phyloP scores from a whole-genome alignment of 2,888 invertebrate species.

The Leptinotarsa juncta region DNA sequence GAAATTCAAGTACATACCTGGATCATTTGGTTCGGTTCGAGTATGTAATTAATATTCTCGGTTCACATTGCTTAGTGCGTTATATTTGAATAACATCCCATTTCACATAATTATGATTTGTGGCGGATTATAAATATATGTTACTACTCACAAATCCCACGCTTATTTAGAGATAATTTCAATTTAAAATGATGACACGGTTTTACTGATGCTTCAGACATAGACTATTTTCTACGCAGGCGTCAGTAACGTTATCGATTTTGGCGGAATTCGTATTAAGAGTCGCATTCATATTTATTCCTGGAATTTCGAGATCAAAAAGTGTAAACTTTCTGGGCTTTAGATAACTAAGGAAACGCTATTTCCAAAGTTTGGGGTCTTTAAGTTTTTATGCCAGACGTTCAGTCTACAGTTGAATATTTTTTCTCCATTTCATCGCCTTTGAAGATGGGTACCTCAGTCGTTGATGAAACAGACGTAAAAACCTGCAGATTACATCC shows the following conservation, averaged over 20 bases:
- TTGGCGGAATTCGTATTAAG: background rate
- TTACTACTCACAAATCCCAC: background rate
- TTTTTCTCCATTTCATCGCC: no score
- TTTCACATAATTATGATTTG: background rate
- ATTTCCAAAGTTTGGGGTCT: no score
- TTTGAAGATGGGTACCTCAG: no score
- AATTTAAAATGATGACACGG: background rate
- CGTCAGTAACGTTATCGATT: background rate
- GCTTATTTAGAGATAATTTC: background rate
- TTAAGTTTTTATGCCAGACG: no score
- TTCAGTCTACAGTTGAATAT: no score
- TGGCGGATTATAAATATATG: background rate
- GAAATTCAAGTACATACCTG: constrained; percentile 7
- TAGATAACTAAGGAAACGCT: no score
- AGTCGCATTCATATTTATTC: background rate
- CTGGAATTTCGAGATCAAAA: no score
- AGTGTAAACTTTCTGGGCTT: no score
- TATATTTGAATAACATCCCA: background rate
- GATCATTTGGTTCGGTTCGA: constrained; percentile 20
- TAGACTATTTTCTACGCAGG: background rate
- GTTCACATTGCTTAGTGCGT: background rate
- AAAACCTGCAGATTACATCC: no score
- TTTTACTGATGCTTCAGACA: background rate
- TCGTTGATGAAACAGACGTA: no score
- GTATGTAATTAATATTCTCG: background rate